phyloP scores from a whole-genome alignment of 1,140 invertebrate species.

The Philotrypesis tridentata region DNA sequence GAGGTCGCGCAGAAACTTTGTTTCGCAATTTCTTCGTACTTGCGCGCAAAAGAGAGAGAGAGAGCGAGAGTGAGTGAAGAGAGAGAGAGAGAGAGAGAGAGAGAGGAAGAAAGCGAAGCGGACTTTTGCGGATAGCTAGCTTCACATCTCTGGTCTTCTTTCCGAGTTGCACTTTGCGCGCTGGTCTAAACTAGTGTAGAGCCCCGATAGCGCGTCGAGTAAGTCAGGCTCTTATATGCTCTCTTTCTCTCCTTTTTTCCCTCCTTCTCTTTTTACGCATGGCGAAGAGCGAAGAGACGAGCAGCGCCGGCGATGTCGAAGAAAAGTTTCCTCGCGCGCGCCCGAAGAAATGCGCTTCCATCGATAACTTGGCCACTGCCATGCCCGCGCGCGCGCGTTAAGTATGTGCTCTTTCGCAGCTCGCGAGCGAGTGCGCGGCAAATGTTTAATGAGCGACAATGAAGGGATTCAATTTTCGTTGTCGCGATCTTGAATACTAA shows the following conservation, averaged over 20 bases:
- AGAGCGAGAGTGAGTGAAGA: no score
- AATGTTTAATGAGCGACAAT: no score
- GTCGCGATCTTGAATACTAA: no score
- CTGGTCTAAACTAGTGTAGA: not conserved
- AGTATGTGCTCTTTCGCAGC: no score
- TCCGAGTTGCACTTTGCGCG: slow-evolving; percentile 2
- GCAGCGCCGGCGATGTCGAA: not conserved
- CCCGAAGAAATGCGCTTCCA: not conserved
- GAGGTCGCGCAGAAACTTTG: slow-evolving; percentile 25
- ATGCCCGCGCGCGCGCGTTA: no score
- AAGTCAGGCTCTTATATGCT: not conserved
- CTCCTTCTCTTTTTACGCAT: not conserved
- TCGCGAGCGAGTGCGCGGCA: no score
- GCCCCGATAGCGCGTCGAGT: not conserved
- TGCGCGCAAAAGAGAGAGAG: not conserved
- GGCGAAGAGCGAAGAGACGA: not conserved
- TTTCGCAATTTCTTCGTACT: slow-evolving; percentile 35
- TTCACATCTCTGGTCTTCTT: not conserved
- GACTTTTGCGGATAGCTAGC: slow-evolving; percentile 2
- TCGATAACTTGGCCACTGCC: not conserved
- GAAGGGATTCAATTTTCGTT: no score
- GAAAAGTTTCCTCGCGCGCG: not conserved
- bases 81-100: no score
- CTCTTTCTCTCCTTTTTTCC: not conserved
- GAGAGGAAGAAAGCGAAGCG: no score